Conservation (phyloP, 2,888 invertebrate species). For the Heliconius charithonia region DNA sequence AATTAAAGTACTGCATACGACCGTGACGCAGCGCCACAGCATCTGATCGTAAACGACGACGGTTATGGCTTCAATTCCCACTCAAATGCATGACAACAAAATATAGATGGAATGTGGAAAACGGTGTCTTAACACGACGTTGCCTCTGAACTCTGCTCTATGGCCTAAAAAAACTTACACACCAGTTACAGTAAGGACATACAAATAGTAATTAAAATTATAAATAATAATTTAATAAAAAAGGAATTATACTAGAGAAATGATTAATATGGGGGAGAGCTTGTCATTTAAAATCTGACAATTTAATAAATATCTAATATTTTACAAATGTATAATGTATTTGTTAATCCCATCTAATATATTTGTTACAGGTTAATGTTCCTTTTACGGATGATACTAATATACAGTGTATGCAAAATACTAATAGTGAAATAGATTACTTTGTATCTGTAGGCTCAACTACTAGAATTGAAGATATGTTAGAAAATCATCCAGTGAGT, state of each 20-base stretch:
- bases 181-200: neutral
- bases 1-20: neutral
- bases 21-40: too few relatives aligned
- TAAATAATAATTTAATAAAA: neutral
- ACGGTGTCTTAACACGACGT: too few relatives aligned
- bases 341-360: constrained; percentile 11
- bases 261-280: neutral
- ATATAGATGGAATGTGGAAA: too few relatives aligned
- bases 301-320: neutral
- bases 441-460: constrained; percentile 88
- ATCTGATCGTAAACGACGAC: too few relatives aligned
- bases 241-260: neutral
- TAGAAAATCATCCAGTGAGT: constrained; percentile 80
- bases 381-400: constrained; percentile 87
- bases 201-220: neutral
- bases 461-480: constrained; percentile 79
- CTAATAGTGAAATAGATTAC: constrained; percentile 90
- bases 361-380: constrained; percentile 84
- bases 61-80: too few relatives aligned
- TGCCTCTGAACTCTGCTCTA: too few relatives aligned
- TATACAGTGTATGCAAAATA: constrained; percentile 89
- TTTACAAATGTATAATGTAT: constrained; percentile 3
- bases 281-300: neutral
- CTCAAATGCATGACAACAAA: too few relatives aligned
- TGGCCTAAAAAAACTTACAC: neutral